Conservation (phyloP, 2,797 vertebrate species). For the Thalassophryne amazonica region DNA sequence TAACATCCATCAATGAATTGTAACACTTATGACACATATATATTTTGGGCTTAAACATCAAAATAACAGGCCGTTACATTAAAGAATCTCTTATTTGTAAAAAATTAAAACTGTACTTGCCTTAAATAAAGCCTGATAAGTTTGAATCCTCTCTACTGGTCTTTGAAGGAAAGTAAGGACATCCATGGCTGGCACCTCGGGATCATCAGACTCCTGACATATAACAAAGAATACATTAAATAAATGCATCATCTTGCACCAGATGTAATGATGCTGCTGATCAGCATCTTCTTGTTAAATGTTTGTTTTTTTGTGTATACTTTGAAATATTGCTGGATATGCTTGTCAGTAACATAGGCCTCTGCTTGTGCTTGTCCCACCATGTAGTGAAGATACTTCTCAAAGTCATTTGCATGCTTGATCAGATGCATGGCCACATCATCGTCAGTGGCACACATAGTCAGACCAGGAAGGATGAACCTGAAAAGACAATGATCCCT, state of each 20-base stretch:
- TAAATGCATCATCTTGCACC: slow-evolving; percentile 30
- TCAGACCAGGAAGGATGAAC: slow-evolving; percentile 80
- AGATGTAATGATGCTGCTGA: neutral
- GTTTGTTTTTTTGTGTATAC: slow-evolving; percentile 53
- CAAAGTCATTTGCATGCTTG: slow-evolving; percentile 83
- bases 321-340: slow-evolving; percentile 89
- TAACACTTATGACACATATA: no score
- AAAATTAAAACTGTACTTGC: slow-evolving; percentile 56
- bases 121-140: slow-evolving; percentile 92
- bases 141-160: slow-evolving; percentile 89
- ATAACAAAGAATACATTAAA: neutral
- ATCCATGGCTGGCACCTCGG: slow-evolving; percentile 75
- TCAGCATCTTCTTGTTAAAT: neutral
- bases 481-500: slow-evolving; percentile 55
- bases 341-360: slow-evolving; percentile 82
- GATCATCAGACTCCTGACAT: slow-evolving; percentile 67
- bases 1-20: no score
- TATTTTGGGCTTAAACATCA: no score
- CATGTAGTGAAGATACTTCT: slow-evolving; percentile 90
- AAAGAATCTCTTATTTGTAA: neutral
- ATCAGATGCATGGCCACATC: slow-evolving; percentile 92
- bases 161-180: slow-evolving; percentile 89
- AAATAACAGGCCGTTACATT: no score
- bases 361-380: slow-evolving; percentile 90
- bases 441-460: slow-evolving; percentile 86